These are phyloP conservation scores for Notocelia uddmanniana DNA, from an alignment of 2,888 invertebrate species.

Conservation along the genomic window DNA sequence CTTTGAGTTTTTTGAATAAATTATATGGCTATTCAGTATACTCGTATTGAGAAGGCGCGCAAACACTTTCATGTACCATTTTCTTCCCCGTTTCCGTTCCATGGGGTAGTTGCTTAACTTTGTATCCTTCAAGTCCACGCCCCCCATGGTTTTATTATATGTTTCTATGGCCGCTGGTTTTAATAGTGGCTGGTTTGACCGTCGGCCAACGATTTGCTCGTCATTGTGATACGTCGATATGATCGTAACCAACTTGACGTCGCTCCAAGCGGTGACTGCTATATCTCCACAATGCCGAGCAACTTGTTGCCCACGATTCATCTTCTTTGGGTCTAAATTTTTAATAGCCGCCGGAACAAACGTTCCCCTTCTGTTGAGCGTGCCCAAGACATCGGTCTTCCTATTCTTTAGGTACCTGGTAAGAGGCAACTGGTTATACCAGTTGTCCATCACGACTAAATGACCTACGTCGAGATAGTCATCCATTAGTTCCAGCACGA, in stretches of 20 bases:
- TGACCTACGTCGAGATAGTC: conserved; percentile 46
- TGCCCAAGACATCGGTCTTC: conserved; percentile 45
- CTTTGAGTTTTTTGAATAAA: conserved; percentile 5
- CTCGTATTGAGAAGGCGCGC: conserved; percentile 42
- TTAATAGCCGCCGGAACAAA: conserved; percentile 30
- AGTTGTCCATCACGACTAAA: conserved; percentile 47
- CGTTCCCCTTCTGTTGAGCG: conserved; percentile 32
- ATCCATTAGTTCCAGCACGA: conserved; percentile 46
- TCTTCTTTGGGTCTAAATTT: neutral
- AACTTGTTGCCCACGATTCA: conserved; percentile 12
- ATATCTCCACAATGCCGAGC: conserved; percentile 41
- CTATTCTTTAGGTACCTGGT: conserved; percentile 45
- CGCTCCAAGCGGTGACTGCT: conserved; percentile 37
- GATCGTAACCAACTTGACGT: neutral
- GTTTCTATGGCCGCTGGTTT: conserved; percentile 26
- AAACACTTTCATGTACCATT: conserved; percentile 49
- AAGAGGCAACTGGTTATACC: conserved; percentile 46
- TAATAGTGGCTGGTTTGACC: neutral
- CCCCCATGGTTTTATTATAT: conserved; percentile 54
- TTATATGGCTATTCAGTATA: conserved; percentile 41
- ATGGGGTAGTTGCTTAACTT: conserved; percentile 50
- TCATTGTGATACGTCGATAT: conserved; percentile 46
- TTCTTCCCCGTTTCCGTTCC: conserved; percentile 48
- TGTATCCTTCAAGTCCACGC: conserved; percentile 52
- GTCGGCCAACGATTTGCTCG: conserved; percentile 41